Evolutionary conservation across 2,113 vertebrate species (phyloP).

Genomic region (Phalacrocorax carbo): DNA sequence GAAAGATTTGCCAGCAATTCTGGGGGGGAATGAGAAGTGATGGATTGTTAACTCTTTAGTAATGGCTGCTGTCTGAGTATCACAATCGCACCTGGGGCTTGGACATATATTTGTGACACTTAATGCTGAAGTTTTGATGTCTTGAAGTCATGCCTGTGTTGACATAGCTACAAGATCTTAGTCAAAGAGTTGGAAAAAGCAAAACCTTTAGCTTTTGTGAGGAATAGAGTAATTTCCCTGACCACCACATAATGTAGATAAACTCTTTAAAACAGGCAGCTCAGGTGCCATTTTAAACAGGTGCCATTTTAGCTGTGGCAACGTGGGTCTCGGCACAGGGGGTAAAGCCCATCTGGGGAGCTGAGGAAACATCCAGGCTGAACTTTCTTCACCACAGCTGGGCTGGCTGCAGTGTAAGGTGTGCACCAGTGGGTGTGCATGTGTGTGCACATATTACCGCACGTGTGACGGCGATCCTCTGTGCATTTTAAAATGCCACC

Average conservation of each 20-base stretch:
- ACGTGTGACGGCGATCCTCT: fast-evolving
- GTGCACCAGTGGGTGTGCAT: fast-evolving
- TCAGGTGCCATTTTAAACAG: not conserved
- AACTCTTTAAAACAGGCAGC: not conserved
- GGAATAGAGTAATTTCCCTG: not conserved
- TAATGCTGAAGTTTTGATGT: not conserved
- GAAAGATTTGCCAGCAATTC: not conserved
- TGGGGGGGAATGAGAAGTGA: not conserved
- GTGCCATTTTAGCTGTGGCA: not conserved
- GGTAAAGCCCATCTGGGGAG: not conserved
- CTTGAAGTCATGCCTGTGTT: not conserved
- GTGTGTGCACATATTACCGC: not conserved
- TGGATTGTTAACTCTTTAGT: not conserved
- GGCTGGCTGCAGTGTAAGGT: not conserved
- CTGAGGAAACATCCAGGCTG: not conserved
- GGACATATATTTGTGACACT: not conserved
- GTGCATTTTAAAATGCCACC: not conserved
- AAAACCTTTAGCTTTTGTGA: not conserved
- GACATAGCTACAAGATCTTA: not conserved
- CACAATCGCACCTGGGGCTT: not conserved
- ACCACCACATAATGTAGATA: not conserved
- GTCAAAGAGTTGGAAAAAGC: not conserved
- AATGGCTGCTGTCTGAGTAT: not conserved
- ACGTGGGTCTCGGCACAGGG: fast-evolving
- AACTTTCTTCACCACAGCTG: not conserved